Evolutionary conservation across 2,888 invertebrate genomes (phyloP).

Genomic region (Drosophila monieri): DNA sequence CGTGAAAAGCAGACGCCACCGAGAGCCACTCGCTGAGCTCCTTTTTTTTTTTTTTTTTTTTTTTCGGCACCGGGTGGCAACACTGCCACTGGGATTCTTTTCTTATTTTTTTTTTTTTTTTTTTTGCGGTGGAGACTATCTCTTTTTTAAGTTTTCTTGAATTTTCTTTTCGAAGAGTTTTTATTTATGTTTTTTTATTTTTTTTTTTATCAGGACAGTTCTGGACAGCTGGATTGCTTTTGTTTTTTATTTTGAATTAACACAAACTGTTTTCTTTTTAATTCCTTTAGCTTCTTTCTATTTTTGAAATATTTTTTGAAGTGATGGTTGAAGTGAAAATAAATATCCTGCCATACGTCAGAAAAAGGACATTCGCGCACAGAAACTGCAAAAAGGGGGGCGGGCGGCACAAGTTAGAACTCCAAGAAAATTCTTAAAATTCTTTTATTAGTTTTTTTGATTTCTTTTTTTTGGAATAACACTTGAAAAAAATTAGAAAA

Average conservation of each 20-base stretch:
- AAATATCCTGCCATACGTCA: constrained; percentile 16
- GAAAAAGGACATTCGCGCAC: constrained; percentile 5
- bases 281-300: background rate
- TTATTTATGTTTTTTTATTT: constrained; percentile 4
- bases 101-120: constrained; percentile 6
- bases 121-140: background rate
- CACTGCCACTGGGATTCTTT: constrained; percentile 11
- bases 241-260: constrained; percentile 4
- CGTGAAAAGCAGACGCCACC: constrained; percentile 9
- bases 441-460: constrained; percentile 1
- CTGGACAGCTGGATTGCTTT: constrained; percentile 8
- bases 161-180: constrained; percentile 9
- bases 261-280: background rate
- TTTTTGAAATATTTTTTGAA: background rate
- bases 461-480: constrained; percentile 3
- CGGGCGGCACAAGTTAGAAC: background rate
- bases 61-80: constrained; percentile 32
- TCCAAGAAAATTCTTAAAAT: background rate
- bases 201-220: background rate
- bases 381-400: background rate
- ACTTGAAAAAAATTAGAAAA: constrained; percentile 2
- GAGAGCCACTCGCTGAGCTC: constrained; percentile 36
- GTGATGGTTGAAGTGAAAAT: no score
- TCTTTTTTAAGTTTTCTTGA: background rate
- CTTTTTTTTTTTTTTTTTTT: constrained; percentile 4